Percentiles rank a stretch among this genome's conserved stretches.
Conservation (phyloP, 1,140 invertebrate genomes). For the Scylla paramamosain region DNA sequence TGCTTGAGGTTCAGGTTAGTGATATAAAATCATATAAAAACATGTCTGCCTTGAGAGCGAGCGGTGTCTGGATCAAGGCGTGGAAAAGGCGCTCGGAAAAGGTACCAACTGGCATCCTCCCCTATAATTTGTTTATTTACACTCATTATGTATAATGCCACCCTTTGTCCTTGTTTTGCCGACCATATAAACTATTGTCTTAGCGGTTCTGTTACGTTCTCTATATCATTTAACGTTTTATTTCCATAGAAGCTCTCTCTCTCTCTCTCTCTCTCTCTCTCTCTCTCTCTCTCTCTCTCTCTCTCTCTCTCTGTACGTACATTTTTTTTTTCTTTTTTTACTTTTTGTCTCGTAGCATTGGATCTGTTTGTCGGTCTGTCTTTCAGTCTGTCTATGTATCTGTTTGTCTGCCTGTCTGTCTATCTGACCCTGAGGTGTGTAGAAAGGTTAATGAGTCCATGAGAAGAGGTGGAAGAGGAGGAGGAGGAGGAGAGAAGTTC, state of each 20-base stretch:
- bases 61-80: slow-evolving; percentile 33
- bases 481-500: too few species aligned
- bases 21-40: slow-evolving; percentile 44
- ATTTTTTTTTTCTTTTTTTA: not conserved
- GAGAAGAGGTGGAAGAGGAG: too few species aligned
- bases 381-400: not conserved
- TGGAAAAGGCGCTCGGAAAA: slow-evolving; percentile 41
- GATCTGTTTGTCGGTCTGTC: not conserved
- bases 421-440: not conserved
- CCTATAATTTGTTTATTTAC: slow-evolving; percentile 65
- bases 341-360: not conserved
- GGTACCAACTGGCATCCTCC: slow-evolving; percentile 38
- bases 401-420: not conserved
- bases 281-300: too few species aligned
- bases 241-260: too few species aligned
- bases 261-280: too few species aligned
- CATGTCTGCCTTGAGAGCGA: slow-evolving; percentile 70
- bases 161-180: not conserved
- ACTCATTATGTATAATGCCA: slow-evolving; percentile 1
- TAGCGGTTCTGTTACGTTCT: too few species aligned
- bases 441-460: too few species aligned
- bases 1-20: not conserved
- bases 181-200: not conserved
- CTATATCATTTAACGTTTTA: too few species aligned
- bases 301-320: too few species aligned